Percentiles rank a stretch among this genome's conserved stretches.
Conservation (phyloP, 2,797 vertebrate species). For the Hypotaenidia okinawae region DNA sequence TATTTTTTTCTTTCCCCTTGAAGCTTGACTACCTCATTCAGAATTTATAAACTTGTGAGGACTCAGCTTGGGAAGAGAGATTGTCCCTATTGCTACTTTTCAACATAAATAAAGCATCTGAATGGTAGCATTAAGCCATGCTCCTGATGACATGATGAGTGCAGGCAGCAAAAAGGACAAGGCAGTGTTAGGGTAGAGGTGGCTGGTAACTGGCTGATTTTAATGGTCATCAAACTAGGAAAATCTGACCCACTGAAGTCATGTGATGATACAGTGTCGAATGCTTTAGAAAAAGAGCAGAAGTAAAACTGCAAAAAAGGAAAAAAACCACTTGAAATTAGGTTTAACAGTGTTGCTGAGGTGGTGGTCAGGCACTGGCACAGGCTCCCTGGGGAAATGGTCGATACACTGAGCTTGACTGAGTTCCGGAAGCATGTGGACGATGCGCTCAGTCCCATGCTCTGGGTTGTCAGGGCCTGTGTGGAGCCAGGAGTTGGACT, state of each 20-base stretch:
- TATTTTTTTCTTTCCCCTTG: not conserved
- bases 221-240: not conserved
- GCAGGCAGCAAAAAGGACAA: not conserved
- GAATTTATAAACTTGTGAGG: not conserved
- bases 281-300: not conserved
- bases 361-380: too few species aligned
- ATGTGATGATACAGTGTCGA: not conserved
- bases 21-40: not conserved
- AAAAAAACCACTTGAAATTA: not conserved
- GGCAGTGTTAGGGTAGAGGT: not conserved
- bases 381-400: too few species aligned
- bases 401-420: too few species aligned
- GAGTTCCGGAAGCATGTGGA: too few species aligned
- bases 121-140: not conserved
- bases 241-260: not conserved
- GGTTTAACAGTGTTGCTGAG: not conserved
- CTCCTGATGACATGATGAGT: not conserved
- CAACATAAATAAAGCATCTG: not conserved
- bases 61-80: not conserved
- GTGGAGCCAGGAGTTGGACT: too few species aligned
- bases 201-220: not conserved
- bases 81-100: fast-evolving
- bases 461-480: too few species aligned
- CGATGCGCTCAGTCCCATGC: too few species aligned
- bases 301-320: not conserved